phyloP scores from a whole-genome alignment of 64 coral and sea anemone genomes.

The Porites lutea region DNA sequence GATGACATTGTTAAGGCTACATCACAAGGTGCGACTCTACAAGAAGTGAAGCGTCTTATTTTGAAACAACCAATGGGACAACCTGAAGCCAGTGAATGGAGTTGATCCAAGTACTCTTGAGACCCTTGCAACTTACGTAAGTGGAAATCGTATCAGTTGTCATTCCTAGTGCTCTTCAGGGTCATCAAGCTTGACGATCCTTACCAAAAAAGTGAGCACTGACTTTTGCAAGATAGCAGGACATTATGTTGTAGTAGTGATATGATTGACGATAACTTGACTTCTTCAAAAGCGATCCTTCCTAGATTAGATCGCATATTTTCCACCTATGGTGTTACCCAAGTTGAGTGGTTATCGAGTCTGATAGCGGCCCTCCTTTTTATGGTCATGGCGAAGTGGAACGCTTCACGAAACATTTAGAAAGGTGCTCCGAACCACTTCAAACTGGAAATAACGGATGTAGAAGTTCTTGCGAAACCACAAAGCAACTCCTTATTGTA shows the following conservation, averaged over 20 bases:
- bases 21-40: constrained; percentile 12
- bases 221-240: background rate
- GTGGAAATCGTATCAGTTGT: background rate
- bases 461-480: constrained; percentile 53
- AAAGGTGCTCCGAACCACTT: constrained; percentile 2
- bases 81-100: constrained; percentile 23
- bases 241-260: constrained; percentile 33
- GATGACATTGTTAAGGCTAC: constrained; percentile 18
- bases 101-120: background rate
- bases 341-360: constrained; percentile 15
- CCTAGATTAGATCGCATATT: constrained; percentile 71
- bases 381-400: constrained; percentile 18
- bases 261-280: constrained; percentile 51
- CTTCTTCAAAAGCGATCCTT: background rate
- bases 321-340: constrained; percentile 29
- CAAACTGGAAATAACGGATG: constrained; percentile 36
- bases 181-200: constrained; percentile 10
- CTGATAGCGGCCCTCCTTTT: constrained; percentile 17
- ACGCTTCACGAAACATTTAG: constrained; percentile 25
- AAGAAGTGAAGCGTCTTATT: constrained; percentile 36
- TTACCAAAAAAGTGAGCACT: background rate
- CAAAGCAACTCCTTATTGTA: constrained; percentile 62
- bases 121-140: background rate
- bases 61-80: constrained; percentile 16
- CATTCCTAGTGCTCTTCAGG: constrained; percentile 3